These are phyloP conservation scores for Myrmecobius fasciatus DNA, from an alignment of 2,113 vertebrate species.

Conservation along the genomic window DNA sequence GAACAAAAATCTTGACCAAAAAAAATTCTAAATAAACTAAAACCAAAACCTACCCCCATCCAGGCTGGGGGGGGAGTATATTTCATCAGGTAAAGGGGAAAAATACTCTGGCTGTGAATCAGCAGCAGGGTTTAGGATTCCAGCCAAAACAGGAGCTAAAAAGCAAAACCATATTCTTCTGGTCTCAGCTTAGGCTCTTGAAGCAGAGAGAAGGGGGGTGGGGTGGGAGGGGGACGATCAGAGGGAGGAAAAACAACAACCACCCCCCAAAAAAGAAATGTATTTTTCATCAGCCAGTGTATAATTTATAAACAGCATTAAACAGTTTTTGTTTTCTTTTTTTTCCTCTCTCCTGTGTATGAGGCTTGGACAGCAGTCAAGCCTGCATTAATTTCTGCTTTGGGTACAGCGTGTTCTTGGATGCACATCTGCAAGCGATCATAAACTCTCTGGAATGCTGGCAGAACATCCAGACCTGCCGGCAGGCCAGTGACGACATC, in stretches of 20 bases:
- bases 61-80: slow-evolving; percentile 63
- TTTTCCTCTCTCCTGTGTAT: slow-evolving; percentile 89
- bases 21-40: background rate
- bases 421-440: slow-evolving; percentile 99
- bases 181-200: slow-evolving; percentile 78
- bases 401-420: slow-evolving; percentile 99
- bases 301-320: slow-evolving; percentile 94
- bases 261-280: slow-evolving; percentile 72
- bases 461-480: slow-evolving; percentile 99
- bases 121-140: slow-evolving; percentile 73
- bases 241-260: slow-evolving; percentile 6
- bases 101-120: slow-evolving; percentile 77
- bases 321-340: slow-evolving; percentile 88
- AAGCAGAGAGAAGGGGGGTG: slow-evolving; percentile 67
- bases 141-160: slow-evolving; percentile 84
- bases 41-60: slow-evolving; percentile 40
- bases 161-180: slow-evolving; percentile 82
- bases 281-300: slow-evolving; percentile 90
- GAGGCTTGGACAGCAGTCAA: slow-evolving; percentile 96
- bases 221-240: slow-evolving; percentile 11
- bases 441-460: slow-evolving; percentile 99
- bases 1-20: slow-evolving; percentile 49
- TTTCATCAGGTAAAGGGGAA: slow-evolving; percentile 77
- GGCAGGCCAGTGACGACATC: slow-evolving; percentile 98
- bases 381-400: slow-evolving; percentile 99